A percentile compares a stretch with the other conserved stretches of the same genome.
These are phyloP conservation scores for Laticauda laticaudata DNA, from an alignment of 2,113 vertebrate species.

Conservation along the genomic window DNA sequence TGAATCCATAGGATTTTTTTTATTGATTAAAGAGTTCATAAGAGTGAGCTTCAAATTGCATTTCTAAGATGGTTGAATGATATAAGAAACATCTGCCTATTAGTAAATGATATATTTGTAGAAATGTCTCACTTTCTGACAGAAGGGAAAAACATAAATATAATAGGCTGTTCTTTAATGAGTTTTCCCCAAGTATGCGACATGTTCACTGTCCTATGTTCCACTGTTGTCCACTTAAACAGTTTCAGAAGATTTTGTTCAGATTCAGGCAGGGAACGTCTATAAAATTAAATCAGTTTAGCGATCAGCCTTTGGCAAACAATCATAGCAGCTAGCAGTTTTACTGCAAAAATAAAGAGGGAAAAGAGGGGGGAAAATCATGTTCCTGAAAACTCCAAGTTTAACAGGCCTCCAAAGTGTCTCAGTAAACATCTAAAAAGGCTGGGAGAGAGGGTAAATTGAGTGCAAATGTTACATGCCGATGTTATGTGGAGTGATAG, in stretches of 20 bases:
- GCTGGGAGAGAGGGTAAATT: not conserved
- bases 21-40: not conserved
- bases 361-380: not conserved
- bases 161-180: not conserved
- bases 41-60: not conserved
- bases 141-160: not conserved
- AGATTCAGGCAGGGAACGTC: not conserved
- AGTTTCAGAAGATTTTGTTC: not conserved
- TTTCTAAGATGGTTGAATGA: not conserved
- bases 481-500: not conserved
- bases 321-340: not conserved
- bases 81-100: not conserved
- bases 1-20: not conserved
- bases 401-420: not conserved
- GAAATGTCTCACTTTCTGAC: not conserved
- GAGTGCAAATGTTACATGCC: not conserved
- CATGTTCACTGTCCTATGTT: not conserved
- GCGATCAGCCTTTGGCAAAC: not conserved
- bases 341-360: not conserved
- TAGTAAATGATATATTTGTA: not conserved
- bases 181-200: not conserved
- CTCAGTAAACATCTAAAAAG: not conserved
- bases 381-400: not conserved
- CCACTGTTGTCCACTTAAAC: not conserved
- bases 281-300: not conserved